These are phyloP conservation scores for Eulemur coronatus DNA, from an alignment of 2,797 vertebrate species.

Conservation along the genomic window DNA sequence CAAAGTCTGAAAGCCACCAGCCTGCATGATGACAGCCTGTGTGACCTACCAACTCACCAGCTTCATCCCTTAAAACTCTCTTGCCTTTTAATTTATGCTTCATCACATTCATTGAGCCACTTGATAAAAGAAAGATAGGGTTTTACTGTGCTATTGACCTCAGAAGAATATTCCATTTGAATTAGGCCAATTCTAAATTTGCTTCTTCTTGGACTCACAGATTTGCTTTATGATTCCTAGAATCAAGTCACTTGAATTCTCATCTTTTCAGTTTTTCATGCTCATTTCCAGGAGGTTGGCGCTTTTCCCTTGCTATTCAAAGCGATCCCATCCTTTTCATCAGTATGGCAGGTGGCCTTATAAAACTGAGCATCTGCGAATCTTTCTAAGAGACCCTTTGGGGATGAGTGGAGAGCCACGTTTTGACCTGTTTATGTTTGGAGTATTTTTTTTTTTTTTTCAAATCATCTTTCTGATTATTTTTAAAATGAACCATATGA, in stretches of 20 bases:
- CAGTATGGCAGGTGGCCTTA: constrained; percentile 66
- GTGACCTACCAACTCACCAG: background rate
- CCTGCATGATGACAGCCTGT: background rate
- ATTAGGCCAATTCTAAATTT: constrained; percentile 59
- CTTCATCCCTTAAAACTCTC: background rate
- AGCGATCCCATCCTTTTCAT: constrained; percentile 61
- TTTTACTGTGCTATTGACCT: constrained; percentile 34
- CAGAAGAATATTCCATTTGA: constrained; percentile 65
- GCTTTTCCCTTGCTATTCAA: constrained; percentile 67
- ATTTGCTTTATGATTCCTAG: constrained; percentile 50
- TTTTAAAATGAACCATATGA: constrained; percentile 49
- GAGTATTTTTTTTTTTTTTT: background rate
- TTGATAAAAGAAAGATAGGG: constrained; percentile 4
- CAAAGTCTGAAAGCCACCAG: background rate
- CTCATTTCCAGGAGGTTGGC: constrained; percentile 65
- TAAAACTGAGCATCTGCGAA: constrained; percentile 70
- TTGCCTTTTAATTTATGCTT: constrained; percentile 66
- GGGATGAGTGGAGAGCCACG: constrained; percentile 50
- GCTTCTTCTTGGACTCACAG: constrained; percentile 32
- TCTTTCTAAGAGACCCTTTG: constrained; percentile 65
- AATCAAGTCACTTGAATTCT: constrained; percentile 51
- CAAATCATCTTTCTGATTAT: background rate
- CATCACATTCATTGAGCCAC: constrained; percentile 31
- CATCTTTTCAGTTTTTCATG: constrained; percentile 62
- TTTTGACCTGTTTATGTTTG: constrained; percentile 75